Base-by-base conservation (phyloP, 64 coral and sea anemone species). In the Montipora sp. region DNA sequence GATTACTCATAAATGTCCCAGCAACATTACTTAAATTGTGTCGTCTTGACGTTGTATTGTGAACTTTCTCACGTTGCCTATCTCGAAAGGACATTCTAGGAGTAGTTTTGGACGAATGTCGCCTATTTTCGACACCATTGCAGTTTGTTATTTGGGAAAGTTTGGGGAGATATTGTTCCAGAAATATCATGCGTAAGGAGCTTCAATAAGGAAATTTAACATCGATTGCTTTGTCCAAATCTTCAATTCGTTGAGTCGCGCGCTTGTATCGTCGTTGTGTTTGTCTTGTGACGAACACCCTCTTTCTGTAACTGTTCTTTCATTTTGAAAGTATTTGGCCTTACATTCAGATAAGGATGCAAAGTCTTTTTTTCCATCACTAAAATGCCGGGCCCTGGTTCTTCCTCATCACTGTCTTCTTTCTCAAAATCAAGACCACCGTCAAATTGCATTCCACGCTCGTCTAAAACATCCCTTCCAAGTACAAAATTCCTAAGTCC, bases 361-460 rank as follows among this genome's bases (percentile, higher is more conserved):
- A 75, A 20, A 8, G 69, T 75, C 51, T 75, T 77, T 14, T 75
- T 75, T n/a, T 75, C 86, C 71, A 88, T 57, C 10, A 76, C 43
- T 23, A 71, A 5, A 71, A 53, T 58, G 18, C n/a, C 74, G 4
- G 86, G 86, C 7, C 5, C 74, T 6, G 11, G 57, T 1, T 77
- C 53, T 8, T 57, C 72, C 9, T 88, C 69, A 43, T 59, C 86
- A 58, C 45, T 53, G 13, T 58, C 48, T 1, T 9, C 72, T 73
- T 18, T 16, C 45, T 90, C 77, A 16, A 90, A 49, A 5, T n/a
- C n/a, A 71, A 23, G 6, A 6, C 21, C 20, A 55, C 75, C n/a
- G 24, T n/a, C 77, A 80, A 74, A 65, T n/a, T 80, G 45, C 0
- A 70, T 66, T 16, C 36, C n/a, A 15, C 4, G 21, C 18, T 47